Base-by-base conservation (phyloP, 2,797 vertebrate genomes). In the Poeciliopsis presidionis region DNA sequence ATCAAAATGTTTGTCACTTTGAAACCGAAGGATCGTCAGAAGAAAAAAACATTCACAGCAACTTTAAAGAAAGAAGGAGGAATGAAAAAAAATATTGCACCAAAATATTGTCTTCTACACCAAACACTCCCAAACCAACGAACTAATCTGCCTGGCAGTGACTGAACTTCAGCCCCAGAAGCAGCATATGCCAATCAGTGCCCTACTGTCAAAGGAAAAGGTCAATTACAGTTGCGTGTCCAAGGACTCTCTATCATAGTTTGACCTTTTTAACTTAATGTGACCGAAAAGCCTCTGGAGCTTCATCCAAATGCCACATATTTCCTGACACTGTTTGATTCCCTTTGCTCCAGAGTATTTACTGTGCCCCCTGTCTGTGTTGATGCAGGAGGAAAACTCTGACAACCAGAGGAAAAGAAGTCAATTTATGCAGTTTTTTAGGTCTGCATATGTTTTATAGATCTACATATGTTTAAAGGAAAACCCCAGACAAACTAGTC, bases 211-310 rank as follows among this genome's bases (percentile, higher is more conserved):
- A 91, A 86, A 91, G 82, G 74, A 77, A 94, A 92, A 95, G 92
- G 92, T 94, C 90, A 88, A 85, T 93, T 91, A 92, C 85, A 87
- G 89, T 85, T 77, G 82, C 59, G 73, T 93, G 90, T 89, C 88
- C 85, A 85, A 92, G 91, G 91, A 90, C 87, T 86, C 78, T 90
- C 89, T 89, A 90, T 91, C 86, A 91, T 80, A 82, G 83, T 47
- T 43, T 94, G 92, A 94, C 94, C 94, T 95, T 93, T 74, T 95
- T 43, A 63, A 82, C 83, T 81, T 69, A 72, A 92, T 87, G 87
- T 89, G 85, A 73, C 45, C 84, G 75, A 87, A 88, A 84, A 88
- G 86, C 85, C 88, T 90, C 83, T 82, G 90, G 88, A 91, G 84
- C 51, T 47, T 72, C 67, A 49, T 92, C 75, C 87, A 94, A 94